Percentiles rank a stretch among this genome's conserved stretches.
Evolutionary conservation across 2,113 vertebrate genomes (phyloP).

Genomic region (Phaethon lepturus): DNA sequence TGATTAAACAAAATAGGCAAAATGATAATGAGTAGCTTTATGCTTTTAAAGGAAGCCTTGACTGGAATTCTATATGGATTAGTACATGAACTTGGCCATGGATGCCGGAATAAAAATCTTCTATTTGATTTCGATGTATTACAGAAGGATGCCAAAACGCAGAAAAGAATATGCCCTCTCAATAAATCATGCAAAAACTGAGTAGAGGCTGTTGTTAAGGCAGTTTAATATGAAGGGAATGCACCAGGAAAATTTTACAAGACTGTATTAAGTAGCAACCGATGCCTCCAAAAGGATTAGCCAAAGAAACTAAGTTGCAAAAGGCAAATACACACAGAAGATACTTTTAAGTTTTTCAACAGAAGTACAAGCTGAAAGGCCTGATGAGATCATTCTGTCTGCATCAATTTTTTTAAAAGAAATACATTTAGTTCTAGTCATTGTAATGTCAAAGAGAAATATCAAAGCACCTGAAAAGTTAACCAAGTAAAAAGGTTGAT

Average conservation of each 20-base stretch:
- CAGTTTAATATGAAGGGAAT: slow-evolving; percentile 10
- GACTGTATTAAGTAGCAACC: slow-evolving; percentile 11
- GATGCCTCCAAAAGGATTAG: slow-evolving; percentile 31
- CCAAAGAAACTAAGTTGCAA: slow-evolving; percentile 48
- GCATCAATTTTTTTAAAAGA: not conserved
- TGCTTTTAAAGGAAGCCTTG: not conserved
- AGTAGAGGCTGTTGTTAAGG: slow-evolving; percentile 12
- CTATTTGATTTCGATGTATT: slow-evolving; percentile 6
- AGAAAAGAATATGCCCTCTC: slow-evolving; percentile 26
- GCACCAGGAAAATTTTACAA: slow-evolving; percentile 8
- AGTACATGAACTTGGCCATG: slow-evolving; percentile 25
- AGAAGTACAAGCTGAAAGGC: slow-evolving; percentile 19
- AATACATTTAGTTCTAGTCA: not conserved
- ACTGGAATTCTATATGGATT: not conserved
- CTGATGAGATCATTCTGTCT: not conserved
- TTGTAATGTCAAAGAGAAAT: slow-evolving; percentile 36
- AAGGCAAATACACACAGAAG: not conserved
- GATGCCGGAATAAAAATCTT: not conserved
- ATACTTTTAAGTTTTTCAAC: slow-evolving; percentile 5
- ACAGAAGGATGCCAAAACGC: not conserved
- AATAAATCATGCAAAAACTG: slow-evolving; percentile 37
- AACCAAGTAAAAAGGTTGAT: slow-evolving; percentile 40
- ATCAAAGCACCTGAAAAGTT: slow-evolving; percentile 35
- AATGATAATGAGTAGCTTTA: not conserved
- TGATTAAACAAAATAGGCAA: not conserved